Evolutionary conservation across 2,113 vertebrate species (phyloP).

Genomic region (Hystrix cristata): DNA sequence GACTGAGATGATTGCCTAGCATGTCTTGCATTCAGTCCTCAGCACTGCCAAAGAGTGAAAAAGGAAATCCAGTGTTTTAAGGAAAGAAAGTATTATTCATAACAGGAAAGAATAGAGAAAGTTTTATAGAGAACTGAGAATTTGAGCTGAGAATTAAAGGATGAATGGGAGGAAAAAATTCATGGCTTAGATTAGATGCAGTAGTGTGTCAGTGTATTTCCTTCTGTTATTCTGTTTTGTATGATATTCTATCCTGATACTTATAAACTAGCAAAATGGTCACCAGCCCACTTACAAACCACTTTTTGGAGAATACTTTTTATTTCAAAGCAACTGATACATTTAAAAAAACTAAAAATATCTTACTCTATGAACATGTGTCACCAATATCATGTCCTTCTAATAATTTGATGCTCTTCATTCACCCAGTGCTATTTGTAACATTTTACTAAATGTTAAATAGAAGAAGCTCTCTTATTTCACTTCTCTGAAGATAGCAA

Average conservation of each 20-base stretch:
- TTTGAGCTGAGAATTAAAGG: neutral
- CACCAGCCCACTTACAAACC: neutral
- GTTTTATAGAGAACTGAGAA: neutral
- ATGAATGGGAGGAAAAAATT: neutral
- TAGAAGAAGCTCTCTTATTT: conserved; percentile 63
- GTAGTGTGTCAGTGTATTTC: neutral
- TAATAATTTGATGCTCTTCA: conserved; percentile 50
- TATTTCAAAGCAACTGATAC: conserved; percentile 25
- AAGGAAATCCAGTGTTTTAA: neutral
- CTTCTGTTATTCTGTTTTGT: neutral
- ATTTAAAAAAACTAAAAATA: conserved; percentile 40
- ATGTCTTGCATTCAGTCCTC: neutral
- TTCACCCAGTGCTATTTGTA: conserved; percentile 68
- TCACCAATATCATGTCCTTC: conserved; percentile 11
- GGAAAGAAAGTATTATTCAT: neutral
- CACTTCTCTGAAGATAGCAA: conserved; percentile 65
- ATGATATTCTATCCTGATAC: neutral
- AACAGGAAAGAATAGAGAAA: neutral
- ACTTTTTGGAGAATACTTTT: neutral
- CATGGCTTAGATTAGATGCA: neutral
- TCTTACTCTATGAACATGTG: neutral
- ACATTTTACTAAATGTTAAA: conserved; percentile 61
- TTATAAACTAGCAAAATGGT: neutral
- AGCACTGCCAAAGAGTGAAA: neutral
- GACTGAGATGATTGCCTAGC: neutral